Conservation (phyloP, 1,140 invertebrate genomes). For the Drosophila oshimai region DNA sequence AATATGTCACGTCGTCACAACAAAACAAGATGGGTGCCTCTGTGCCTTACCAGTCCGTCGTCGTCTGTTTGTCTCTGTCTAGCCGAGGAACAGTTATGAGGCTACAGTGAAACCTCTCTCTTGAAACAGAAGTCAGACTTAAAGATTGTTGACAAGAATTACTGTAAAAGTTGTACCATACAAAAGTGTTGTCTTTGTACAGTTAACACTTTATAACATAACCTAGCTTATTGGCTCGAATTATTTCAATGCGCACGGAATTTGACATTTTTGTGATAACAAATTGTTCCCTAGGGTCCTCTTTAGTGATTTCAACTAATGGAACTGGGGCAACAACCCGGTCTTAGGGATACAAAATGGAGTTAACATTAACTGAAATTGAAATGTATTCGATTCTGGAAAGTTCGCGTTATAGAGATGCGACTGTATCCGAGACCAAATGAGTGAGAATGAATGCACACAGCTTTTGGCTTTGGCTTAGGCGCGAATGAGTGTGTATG, state of each 20-base stretch:
- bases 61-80: constrained; percentile 13
- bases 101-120: constrained; percentile 10
- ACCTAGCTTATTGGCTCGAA: too few relatives aligned
- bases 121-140: neutral
- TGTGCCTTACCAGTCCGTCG: constrained; percentile 9
- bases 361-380: too few relatives aligned
- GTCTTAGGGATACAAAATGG: neutral
- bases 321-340: too few relatives aligned
- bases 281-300: too few relatives aligned
- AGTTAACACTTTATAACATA: too few relatives aligned
- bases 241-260: too few relatives aligned
- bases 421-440: constrained; percentile 27
- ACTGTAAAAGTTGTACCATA: too few relatives aligned
- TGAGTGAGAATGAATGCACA: constrained; percentile 25
- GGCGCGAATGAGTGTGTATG: constrained; percentile 46
- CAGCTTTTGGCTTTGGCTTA: constrained; percentile 51
- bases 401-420: neutral
- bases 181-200: too few relatives aligned
- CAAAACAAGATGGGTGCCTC: constrained; percentile 30
- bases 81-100: constrained; percentile 24
- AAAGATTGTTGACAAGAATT: neutral
- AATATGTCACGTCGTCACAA: constrained; percentile 37
- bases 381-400: too few relatives aligned
- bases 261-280: too few relatives aligned
- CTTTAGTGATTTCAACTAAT: too few relatives aligned